Evolutionary conservation across 2,888 invertebrate genomes (phyloP).

Genomic region (Volucella inflata): DNA sequence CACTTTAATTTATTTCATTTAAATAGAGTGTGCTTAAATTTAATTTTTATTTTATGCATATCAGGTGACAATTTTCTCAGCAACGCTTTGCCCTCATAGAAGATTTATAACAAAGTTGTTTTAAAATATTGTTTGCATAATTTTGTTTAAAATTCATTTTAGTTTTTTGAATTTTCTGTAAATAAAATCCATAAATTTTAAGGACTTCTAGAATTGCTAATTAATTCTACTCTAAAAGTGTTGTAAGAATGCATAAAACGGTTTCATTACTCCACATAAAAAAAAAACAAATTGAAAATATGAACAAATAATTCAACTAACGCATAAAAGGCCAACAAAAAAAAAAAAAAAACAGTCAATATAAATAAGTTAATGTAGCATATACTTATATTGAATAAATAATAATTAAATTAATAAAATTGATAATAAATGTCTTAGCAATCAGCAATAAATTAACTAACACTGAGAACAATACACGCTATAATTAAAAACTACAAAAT

Average conservation of each 20-base stretch:
- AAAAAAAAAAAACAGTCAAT: conserved; percentile 14
- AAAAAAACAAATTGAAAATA: no score
- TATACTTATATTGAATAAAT: conserved; percentile 1
- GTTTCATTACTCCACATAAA: conserved; percentile 54
- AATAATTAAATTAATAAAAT: conserved; percentile 1
- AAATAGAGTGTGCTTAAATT: neutral
- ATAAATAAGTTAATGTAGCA: conserved; percentile 29
- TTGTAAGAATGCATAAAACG: conserved; percentile 37
- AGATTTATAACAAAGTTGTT: neutral
- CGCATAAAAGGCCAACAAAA: conserved; percentile 22
- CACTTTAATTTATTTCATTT: no score
- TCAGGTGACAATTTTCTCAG: neutral
- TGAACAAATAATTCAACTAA: conserved; percentile 2
- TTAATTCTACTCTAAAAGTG: conserved; percentile 16
- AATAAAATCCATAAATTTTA: neutral
- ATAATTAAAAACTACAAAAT: neutral
- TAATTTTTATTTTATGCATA: neutral
- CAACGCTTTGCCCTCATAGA: neutral
- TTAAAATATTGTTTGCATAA: neutral
- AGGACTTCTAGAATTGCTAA: neutral
- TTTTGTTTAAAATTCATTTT: neutral
- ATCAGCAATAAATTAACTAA: conserved; percentile 30
- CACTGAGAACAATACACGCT: conserved; percentile 12
- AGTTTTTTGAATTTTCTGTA: neutral
- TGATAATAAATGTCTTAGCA: conserved; percentile 5